Conservation (phyloP, 2,888 invertebrate genomes). For the Ectemnius cavifrons region DNA sequence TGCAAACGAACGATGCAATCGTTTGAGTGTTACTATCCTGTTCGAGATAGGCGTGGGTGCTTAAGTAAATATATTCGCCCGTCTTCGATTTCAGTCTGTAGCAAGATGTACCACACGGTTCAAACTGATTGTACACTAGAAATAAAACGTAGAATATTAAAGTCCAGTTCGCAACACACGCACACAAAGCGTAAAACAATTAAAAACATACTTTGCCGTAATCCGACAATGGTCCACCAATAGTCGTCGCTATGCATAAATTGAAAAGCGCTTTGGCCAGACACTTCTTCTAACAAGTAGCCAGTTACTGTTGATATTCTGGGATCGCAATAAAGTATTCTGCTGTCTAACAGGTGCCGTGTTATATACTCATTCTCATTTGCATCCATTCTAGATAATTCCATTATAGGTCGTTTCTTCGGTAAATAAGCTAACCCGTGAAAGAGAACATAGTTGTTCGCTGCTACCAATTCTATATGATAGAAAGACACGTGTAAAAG, state of each 20-base stretch:
- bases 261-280: constrained; percentile 91
- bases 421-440: constrained; percentile 87
- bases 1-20: constrained; percentile 91
- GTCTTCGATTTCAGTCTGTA: constrained; percentile 90
- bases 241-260: constrained; percentile 95
- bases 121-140: constrained; percentile 90
- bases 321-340: constrained; percentile 94
- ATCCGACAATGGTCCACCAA: constrained; percentile 91
- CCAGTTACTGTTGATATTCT: constrained; percentile 93
- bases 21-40: constrained; percentile 87
- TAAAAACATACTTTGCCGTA: constrained; percentile 85
- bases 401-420: constrained; percentile 85
- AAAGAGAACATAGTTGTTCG: constrained; percentile 79
- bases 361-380: constrained; percentile 93
- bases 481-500: not conserved
- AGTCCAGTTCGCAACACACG: not conserved
- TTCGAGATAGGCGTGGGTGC: constrained; percentile 91
- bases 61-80: constrained; percentile 91
- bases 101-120: constrained; percentile 91
- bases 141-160: constrained; percentile 40
- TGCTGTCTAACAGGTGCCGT: constrained; percentile 92
- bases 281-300: constrained; percentile 93
- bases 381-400: constrained; percentile 83
- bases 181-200: not conserved
- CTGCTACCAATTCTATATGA: constrained; percentile 55